These are phyloP conservation scores for Apis dorsata DNA, from an alignment of 1,140 invertebrate species.

Conservation along the genomic window DNA sequence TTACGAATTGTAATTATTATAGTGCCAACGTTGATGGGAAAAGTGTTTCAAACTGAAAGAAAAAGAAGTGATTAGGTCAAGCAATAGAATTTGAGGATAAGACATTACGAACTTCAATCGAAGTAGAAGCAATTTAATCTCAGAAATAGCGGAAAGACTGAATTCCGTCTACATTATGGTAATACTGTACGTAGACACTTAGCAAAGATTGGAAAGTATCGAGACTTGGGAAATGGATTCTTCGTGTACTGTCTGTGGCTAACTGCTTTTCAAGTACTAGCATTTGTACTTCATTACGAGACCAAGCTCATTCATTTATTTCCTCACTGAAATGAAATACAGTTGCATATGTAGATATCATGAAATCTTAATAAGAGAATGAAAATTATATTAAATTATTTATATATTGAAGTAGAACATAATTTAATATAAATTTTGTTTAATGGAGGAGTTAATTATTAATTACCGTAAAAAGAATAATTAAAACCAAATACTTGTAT, in stretches of 20 bases:
- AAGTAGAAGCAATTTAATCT: slow-evolving; percentile 20
- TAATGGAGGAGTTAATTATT: background rate
- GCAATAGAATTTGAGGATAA: background rate
- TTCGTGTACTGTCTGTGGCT: background rate
- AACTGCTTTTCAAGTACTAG: background rate
- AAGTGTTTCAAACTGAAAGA: background rate
- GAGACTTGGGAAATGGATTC: slow-evolving; percentile 1
- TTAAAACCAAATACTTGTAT: background rate
- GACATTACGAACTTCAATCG: background rate
- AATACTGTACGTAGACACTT: slow-evolving; percentile 12
- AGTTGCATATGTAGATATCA: background rate
- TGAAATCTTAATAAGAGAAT: background rate
- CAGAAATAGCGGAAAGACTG: slow-evolving; percentile 22
- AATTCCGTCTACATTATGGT: slow-evolving; percentile 7
- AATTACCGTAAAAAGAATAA: background rate
- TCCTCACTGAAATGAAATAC: background rate
- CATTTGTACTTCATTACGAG: background rate
- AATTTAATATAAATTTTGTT: background rate
- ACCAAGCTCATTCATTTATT: background rate
- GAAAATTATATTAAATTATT: background rate
- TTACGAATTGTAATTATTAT: background rate
- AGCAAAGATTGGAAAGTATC: slow-evolving; percentile 39
- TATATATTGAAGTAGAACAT: too few relatives aligned
- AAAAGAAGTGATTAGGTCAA: background rate
- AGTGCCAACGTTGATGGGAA: background rate